Evolutionary conservation across 2,113 vertebrate species (phyloP).

Genomic region (Pleuronectes platessa): DNA sequence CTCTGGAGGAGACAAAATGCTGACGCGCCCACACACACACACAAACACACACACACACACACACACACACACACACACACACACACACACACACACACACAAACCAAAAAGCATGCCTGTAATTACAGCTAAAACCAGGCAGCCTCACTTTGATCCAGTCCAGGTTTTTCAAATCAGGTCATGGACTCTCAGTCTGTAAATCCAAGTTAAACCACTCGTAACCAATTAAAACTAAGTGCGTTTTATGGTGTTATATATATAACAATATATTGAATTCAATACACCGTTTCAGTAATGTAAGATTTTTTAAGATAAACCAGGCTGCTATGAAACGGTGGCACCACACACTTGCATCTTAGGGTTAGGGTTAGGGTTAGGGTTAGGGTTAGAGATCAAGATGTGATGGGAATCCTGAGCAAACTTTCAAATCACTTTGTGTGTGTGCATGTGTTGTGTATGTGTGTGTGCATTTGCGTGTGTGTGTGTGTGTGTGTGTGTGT

Average conservation of each 20-base stretch:
- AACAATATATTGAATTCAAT: slow-evolving; percentile 6
- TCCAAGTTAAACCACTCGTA: background rate
- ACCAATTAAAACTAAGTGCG: background rate
- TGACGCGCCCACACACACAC: no score
- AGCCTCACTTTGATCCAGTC: background rate
- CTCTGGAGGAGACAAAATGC: no score
- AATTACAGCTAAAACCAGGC: background rate
- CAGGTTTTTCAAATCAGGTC: background rate
- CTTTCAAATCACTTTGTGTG: background rate
- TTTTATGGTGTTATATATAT: background rate
- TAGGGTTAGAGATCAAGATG: no score
- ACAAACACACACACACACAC: background rate
- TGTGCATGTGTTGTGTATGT: background rate
- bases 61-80: background rate
- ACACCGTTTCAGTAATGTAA: no score
- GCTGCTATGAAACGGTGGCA: no score
- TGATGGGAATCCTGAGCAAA: no score
- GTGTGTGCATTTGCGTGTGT: background rate
- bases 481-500: background rate
- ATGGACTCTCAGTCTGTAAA: background rate
- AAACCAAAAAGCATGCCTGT: background rate
- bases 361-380: no score
- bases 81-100: background rate
- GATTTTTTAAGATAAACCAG: no score
- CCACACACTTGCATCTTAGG: no score